Evolutionary conservation across 2,888 invertebrate genomes (phyloP), one percentile per base, ranked within the genome.

Genomic region (Rhyacophila evoluta): DNA sequence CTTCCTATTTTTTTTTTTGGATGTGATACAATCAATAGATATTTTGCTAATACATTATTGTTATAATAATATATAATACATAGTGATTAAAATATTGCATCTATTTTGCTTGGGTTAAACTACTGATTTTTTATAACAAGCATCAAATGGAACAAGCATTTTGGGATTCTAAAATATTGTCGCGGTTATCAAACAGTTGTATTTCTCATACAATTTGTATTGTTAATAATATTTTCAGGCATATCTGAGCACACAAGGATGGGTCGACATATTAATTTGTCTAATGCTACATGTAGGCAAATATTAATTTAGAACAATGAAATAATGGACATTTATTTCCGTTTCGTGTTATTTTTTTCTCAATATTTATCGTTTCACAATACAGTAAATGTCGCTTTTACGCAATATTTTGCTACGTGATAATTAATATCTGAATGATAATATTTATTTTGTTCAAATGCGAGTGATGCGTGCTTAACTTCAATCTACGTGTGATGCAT

Each of bases 201-300:
- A 55, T 55, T 55, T 55, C 19, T 55, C 55, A 55, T 25, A 55
- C 55, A 55, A 55, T 55, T 55, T 12, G 12, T 39, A 39, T 39
- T 39, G 39, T 39, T 39, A 39, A 39, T 39, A 15, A 19, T 55
- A 19, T 55, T 19, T 55, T 12, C 19, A 55, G 25, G 55, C 55
- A 55, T 55, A 55, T 55, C 55, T 55, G 19, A 12, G 55, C 25
- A 2, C 19, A 15, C 15, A 41, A 6, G 25, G 19, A 8, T 55
- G 19, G 55, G 55, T 55, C 25, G 19, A 55, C 15, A 55, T 55
- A 55, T 25, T 55, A 10, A 25, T 33, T n/a, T n/a, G n/a, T n/a
- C 6, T 6, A 33, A 33, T 2, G 29, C 29, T 33, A 4, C 29
- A 33, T 33, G 29, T 33, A 33, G 29, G 29, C 29, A 33, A 2